A percentile compares a stretch with the other conserved stretches of the same genome.
Evolutionary conservation across 2,797 vertebrate species (phyloP).

Genomic region (Gallirallus australis): DNA sequence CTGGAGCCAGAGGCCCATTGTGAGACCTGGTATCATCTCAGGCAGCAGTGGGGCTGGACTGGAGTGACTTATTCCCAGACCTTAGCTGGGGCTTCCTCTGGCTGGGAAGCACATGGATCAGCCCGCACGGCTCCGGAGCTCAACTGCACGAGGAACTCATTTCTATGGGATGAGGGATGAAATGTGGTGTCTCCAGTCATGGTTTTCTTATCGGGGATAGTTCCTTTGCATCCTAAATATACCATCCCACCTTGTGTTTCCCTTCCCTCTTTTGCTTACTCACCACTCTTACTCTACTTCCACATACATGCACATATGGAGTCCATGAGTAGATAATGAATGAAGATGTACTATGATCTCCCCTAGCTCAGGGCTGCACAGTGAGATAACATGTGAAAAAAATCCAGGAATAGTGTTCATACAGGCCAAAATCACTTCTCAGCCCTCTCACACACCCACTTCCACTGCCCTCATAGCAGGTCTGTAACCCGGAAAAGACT

Average conservation of each 20-base stretch:
- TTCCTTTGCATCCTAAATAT: not conserved
- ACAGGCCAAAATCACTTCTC: not conserved
- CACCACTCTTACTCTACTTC: not conserved
- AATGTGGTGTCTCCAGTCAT: not conserved
- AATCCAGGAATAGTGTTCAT: not conserved
- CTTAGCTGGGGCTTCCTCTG: not conserved
- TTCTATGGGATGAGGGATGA: not conserved
- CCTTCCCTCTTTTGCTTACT: not conserved
- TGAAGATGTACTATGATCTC: not conserved
- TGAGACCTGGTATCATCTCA: rapidly evolving
- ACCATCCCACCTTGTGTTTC: not conserved
- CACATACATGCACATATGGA: not conserved
- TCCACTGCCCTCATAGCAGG: not conserved
- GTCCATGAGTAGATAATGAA: not conserved
- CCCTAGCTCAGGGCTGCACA: not conserved
- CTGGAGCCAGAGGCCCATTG: not conserved
- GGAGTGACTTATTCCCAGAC: not conserved
- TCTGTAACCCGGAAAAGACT: not conserved
- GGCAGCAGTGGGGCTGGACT: not conserved
- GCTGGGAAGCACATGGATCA: not conserved
- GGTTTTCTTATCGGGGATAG: not conserved
- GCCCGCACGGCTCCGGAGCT: not conserved
- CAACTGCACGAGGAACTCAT: not conserved
- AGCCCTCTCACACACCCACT: not conserved
- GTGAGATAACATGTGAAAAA: not conserved